Conservation (phyloP, 2,888 invertebrate species). For the Entomobrya proxima region DNA sequence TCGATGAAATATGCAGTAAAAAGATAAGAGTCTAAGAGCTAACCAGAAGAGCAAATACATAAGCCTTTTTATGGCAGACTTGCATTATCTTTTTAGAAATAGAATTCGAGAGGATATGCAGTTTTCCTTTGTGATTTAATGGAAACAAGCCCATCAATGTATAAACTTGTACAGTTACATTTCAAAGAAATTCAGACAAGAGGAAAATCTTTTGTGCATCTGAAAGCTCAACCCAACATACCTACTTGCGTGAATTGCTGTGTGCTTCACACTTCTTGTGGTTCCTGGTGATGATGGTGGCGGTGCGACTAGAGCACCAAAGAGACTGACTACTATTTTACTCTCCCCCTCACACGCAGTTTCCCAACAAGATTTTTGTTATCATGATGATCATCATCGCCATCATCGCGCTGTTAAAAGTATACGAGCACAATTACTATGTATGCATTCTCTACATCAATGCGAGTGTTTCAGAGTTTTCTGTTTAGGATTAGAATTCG, state of each 20-base stretch:
- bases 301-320: background rate
- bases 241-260: background rate
- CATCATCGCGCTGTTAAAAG: background rate
- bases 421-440: background rate
- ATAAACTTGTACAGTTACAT: too few relatives aligned
- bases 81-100: too few relatives aligned
- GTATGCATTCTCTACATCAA: background rate
- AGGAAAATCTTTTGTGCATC: too few relatives aligned
- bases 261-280: constrained; percentile 55
- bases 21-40: too few relatives aligned
- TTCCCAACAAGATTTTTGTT: constrained; percentile 34
- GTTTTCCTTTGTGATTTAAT: too few relatives aligned
- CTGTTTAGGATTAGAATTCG: too few relatives aligned
- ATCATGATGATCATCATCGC: constrained; percentile 9
- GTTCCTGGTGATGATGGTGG: background rate
- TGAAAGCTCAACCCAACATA: background rate
- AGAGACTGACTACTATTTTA: background rate
- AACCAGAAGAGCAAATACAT: too few relatives aligned
- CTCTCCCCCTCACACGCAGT: background rate
- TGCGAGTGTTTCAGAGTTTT: background rate
- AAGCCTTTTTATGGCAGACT: too few relatives aligned
- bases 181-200: too few relatives aligned
- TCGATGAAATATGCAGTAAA: too few relatives aligned
- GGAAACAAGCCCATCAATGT: too few relatives aligned
- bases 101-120: too few relatives aligned